phyloP scores from a whole-genome alignment of 2,888 invertebrate species.

The Dicranocentrus wangi region DNA sequence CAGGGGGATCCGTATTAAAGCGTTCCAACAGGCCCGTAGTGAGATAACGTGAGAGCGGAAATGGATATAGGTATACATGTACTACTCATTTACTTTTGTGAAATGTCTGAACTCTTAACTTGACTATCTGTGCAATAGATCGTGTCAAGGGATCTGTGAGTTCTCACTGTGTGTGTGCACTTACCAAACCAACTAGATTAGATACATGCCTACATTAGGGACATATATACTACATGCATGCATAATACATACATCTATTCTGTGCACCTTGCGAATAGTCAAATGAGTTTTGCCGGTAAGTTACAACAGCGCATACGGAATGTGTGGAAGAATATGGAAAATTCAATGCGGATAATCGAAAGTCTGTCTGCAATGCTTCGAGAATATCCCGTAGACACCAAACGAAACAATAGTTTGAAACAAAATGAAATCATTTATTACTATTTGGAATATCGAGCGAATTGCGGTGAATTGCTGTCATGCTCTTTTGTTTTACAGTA shows the following conservation, averaged over 20 bases:
- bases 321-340: no score
- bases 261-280: no score
- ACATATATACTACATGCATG: neutral
- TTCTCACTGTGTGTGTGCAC: neutral
- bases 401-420: neutral
- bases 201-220: no score
- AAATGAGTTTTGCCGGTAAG: no score
- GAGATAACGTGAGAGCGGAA: no score
- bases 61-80: no score
- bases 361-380: constrained; percentile 29
- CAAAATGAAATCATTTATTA: neutral
- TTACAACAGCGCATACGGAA: no score
- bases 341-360: constrained; percentile 43
- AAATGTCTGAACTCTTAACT: neutral
- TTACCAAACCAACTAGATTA: neutral
- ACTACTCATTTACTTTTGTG: no score
- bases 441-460: constrained; percentile 42
- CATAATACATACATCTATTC: no score
- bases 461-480: constrained; percentile 49
- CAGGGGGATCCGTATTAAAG: no score
- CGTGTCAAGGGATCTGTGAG: neutral
- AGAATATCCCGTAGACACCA: neutral
- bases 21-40: no score
- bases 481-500: constrained; percentile 21
- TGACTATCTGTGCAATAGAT: neutral